phyloP scores from a whole-genome alignment of 2,113 vertebrate species.

The Daubentonia madagascariensis region DNA sequence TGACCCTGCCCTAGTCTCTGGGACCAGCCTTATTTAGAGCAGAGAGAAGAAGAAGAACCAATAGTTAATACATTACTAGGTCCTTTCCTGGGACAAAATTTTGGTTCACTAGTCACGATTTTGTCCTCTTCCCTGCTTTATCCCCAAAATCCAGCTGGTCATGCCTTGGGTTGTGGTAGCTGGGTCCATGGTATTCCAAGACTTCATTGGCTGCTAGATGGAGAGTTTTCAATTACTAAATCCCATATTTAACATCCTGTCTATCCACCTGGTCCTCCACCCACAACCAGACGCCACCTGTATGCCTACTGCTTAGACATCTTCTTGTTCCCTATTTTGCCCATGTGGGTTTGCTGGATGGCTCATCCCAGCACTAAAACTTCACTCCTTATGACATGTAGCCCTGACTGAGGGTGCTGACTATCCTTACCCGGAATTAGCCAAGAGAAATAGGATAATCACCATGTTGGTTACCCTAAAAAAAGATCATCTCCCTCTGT shows the following conservation, averaged over 20 bases:
- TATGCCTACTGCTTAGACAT: background rate
- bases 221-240: background rate
- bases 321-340: background rate
- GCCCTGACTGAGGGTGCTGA: background rate
- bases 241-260: background rate
- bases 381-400: background rate
- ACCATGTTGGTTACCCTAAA: background rate
- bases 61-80: background rate
- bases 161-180: background rate
- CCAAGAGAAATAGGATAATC: background rate
- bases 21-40: background rate
- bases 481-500: background rate
- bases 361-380: background rate
- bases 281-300: background rate
- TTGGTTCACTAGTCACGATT: background rate
- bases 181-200: background rate
- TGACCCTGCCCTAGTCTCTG: background rate
- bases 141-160: background rate
- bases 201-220: background rate
- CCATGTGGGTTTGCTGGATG: background rate
- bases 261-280: background rate
- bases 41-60: background rate
- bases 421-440: background rate
- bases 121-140: background rate
- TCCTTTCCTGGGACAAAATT: background rate